A percentile compares a stretch with the other conserved stretches of the same genome.
These are phyloP conservation scores for Spatulosminthurus flaviceps DNA, from an alignment of 2,888 invertebrate genomes.

Conservation along the genomic window DNA sequence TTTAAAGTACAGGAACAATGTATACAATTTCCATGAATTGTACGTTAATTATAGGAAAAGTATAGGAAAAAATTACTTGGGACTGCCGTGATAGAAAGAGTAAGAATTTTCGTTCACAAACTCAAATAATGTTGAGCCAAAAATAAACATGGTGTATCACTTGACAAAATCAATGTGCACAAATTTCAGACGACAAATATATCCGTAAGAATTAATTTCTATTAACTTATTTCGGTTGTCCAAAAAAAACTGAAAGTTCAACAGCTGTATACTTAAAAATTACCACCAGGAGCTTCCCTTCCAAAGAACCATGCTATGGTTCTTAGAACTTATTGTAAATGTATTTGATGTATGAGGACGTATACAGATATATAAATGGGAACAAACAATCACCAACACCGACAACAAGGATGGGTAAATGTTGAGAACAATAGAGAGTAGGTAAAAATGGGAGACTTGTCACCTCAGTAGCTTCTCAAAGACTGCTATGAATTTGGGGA, in stretches of 20 bases:
- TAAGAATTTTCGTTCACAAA: constrained; percentile 27
- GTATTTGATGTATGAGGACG: background rate
- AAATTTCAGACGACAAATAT: background rate
- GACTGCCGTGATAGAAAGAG: constrained; percentile 19
- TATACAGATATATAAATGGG: no score
- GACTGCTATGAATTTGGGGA: constrained; percentile 37
- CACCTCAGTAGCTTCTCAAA: constrained; percentile 37
- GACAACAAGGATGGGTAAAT: background rate
- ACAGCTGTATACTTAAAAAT: no score
- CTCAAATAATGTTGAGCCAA: constrained; percentile 35
- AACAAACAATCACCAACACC: background rate
- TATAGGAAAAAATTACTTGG: background rate
- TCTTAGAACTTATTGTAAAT: no score
- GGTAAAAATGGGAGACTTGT: constrained; percentile 6
- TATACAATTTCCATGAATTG: no score
- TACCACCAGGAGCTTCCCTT: no score
- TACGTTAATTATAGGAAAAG: no score
- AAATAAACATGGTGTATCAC: constrained; percentile 41
- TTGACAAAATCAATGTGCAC: background rate
- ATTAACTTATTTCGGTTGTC: background rate
- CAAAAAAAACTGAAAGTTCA: background rate
- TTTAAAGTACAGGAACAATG: no score
- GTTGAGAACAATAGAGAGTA: background rate
- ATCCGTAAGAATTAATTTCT: background rate
- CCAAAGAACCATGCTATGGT: no score